Conservation (phyloP, 1,140 invertebrate species). For the Macrotrachela quadricornifera region DNA sequence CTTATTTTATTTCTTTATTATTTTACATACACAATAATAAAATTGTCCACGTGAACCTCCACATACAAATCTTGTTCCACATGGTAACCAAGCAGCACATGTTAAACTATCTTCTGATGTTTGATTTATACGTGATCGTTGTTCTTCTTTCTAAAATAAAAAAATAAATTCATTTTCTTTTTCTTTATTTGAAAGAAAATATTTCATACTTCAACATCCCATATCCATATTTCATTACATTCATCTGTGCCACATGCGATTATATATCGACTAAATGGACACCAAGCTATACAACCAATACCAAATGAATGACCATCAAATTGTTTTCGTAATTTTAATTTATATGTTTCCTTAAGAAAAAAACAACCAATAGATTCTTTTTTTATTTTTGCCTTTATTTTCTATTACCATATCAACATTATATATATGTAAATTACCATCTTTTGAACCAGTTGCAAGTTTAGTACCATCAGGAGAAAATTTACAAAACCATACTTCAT, state of each 20-base stretch:
- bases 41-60: constrained; percentile 86
- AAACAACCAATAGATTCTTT: no score
- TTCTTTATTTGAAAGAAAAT: no score
- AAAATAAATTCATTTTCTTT: no score
- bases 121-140: constrained; percentile 35
- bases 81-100: constrained; percentile 72
- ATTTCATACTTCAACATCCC: constrained; percentile 45
- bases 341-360: constrained; percentile 30
- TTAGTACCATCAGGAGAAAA: constrained; percentile 84
- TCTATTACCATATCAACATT: constrained; percentile 51
- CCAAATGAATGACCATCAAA: constrained; percentile 3
- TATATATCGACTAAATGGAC: constrained; percentile 69
- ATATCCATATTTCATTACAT: constrained; percentile 80
- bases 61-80: constrained; percentile 69
- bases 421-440: constrained; percentile 85
- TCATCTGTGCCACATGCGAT: constrained; percentile 84
- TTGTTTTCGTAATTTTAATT: constrained; percentile 31
- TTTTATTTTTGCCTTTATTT: no score
- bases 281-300: constrained; percentile 42
- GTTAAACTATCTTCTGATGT: constrained; percentile 72
- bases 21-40: constrained; percentile 50
- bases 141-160: constrained; percentile 25
- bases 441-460: constrained; percentile 87
- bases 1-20: no score
- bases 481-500: constrained; percentile 89